Percentiles rank a stretch among this genome's conserved stretches.
These are phyloP conservation scores for Epinephelus fuscoguttatus DNA, from an alignment of 2,113 vertebrate species.

Conservation along the genomic window DNA sequence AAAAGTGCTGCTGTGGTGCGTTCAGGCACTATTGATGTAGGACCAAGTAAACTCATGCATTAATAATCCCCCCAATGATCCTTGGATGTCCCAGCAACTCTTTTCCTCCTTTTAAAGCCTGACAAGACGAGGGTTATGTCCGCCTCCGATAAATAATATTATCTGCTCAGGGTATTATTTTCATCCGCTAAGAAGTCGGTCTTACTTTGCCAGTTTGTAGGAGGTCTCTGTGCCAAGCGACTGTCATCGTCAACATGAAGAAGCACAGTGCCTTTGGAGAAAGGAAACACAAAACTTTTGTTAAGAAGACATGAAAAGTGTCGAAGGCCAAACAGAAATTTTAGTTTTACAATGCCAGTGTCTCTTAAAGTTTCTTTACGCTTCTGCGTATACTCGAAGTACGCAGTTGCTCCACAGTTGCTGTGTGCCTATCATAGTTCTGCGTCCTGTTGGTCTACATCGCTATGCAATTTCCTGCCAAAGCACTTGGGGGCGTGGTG, in stretches of 20 bases:
- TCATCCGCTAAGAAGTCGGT: not conserved
- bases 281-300: not conserved
- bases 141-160: not conserved
- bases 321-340: not conserved
- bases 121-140: constrained; percentile 4
- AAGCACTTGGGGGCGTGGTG: no score
- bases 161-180: not conserved
- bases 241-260: constrained; percentile 80
- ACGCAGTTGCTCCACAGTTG: no score
- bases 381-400: no score
- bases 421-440: no score
- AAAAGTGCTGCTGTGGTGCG: constrained; percentile 12
- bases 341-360: not conserved
- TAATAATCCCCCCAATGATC: constrained; percentile 31
- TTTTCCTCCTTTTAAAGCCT: constrained; percentile 2
- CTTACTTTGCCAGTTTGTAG: constrained; percentile 77
- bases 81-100: not conserved
- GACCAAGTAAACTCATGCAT: not conserved
- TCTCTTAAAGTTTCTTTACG: no score
- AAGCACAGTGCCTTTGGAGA: constrained; percentile 75
- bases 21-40: constrained; percentile 26
- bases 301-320: not conserved
- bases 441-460: no score
- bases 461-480: no score
- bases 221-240: constrained; percentile 74